These are phyloP conservation scores for Agonopterix alstromeriana DNA, from an alignment of 2,888 invertebrate genomes.

Conservation along the genomic window DNA sequence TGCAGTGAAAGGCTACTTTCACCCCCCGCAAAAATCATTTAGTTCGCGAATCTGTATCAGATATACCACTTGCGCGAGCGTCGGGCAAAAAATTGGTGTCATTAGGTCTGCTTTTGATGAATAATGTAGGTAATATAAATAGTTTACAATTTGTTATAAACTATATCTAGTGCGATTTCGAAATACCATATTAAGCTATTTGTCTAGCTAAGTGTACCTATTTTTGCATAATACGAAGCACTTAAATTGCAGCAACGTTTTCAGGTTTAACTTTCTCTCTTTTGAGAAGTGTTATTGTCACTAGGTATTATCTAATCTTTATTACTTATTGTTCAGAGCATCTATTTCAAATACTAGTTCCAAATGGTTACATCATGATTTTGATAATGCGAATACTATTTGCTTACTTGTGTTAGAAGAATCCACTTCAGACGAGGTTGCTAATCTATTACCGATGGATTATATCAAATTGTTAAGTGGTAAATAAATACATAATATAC, in stretches of 20 bases:
- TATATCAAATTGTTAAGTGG: no score
- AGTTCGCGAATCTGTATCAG: constrained; percentile 58
- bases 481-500: no score
- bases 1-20: constrained; percentile 65
- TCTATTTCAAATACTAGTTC: no score
- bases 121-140: constrained; percentile 34
- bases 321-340: no score
- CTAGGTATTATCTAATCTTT: no score
- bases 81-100: constrained; percentile 52
- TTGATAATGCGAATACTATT: no score
- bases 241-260: not conserved
- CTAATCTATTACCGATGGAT: no score
- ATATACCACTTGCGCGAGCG: constrained; percentile 27
- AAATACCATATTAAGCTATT: constrained; percentile 15
- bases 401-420: no score
- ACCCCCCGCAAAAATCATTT: constrained; percentile 42
- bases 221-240: constrained; percentile 13
- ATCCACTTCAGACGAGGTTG: no score
- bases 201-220: constrained; percentile 11
- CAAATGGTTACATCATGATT: no score
- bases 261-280: not conserved
- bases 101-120: constrained; percentile 50
- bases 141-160: constrained; percentile 27
- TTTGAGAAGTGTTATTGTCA: no score
- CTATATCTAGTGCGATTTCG: constrained; percentile 19